A percentile compares a stretch with the other conserved stretches of the same genome.
Evolutionary conservation across 2,797 vertebrate genomes (phyloP).

Genomic region (Paratrypauchen microcephalus): DNA sequence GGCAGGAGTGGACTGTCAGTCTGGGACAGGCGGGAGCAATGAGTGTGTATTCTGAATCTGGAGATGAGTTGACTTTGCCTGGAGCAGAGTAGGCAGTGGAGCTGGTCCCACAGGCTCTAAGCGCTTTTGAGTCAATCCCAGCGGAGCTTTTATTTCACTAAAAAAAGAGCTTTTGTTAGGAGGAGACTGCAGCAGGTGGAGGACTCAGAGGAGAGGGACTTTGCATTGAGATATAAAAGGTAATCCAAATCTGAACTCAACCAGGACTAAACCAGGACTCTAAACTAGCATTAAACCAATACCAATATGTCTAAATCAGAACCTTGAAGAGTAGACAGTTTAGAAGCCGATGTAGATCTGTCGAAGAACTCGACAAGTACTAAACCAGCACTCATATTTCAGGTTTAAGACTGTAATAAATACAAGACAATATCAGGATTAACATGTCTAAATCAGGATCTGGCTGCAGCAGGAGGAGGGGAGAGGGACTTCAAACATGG

Average conservation of each 20-base stretch:
- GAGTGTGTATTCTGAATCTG: background rate
- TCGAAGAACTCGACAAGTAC: too few species aligned
- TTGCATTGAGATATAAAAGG: too few species aligned
- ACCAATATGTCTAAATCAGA: background rate
- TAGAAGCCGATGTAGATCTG: too few species aligned
- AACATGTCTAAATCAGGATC: too few species aligned
- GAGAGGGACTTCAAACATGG: too few species aligned
- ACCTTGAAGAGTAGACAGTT: too few species aligned
- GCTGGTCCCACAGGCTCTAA: slow-evolving; percentile 22
- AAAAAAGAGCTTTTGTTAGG: slow-evolving; percentile 29
- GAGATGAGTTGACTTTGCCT: slow-evolving; percentile 1
- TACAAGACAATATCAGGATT: too few species aligned
- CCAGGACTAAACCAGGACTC: background rate
- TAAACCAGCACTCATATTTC: too few species aligned
- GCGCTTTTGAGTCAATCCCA: slow-evolving; percentile 26
- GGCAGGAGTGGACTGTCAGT: too few species aligned
- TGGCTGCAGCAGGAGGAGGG: too few species aligned
- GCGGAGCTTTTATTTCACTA: slow-evolving; percentile 37
- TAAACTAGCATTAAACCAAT: background rate
- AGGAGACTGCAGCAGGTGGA: slow-evolving; percentile 6
- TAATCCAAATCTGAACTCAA: too few species aligned
- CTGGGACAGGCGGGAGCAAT: background rate
- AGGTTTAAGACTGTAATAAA: too few species aligned
- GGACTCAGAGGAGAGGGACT: background rate
- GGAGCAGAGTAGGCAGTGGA: background rate